These are phyloP conservation scores for Semicossyphus pulcher DNA, from an alignment of 2,113 vertebrate genomes.

Conservation along the genomic window DNA sequence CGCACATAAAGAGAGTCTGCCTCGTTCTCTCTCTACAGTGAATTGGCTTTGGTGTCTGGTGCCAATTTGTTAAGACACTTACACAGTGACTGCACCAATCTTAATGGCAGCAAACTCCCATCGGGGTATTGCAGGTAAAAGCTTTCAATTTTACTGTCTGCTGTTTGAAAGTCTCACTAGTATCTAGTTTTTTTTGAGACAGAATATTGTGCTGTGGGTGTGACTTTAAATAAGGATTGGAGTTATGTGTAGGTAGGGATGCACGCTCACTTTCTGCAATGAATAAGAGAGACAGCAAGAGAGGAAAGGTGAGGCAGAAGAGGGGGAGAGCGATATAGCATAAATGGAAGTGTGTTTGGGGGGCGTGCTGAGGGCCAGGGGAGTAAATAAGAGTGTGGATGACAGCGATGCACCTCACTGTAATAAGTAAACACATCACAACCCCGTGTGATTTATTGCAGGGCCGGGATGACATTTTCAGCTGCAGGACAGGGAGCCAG, in stretches of 20 bases:
- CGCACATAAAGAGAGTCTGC: conserved; percentile 2
- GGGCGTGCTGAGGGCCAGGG: conserved; percentile 41
- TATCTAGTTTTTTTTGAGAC: background rate
- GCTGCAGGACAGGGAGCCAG: conserved; percentile 59
- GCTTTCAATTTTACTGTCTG: conserved; percentile 1
- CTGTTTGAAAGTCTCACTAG: conserved; percentile 1
- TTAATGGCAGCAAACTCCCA: conserved; percentile 8
- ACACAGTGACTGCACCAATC: conserved; percentile 17
- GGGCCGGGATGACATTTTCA: conserved; percentile 79
- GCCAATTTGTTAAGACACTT: conserved; percentile 41
- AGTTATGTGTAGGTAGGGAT: conserved; percentile 6
- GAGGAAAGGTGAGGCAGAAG: conserved; percentile 21
- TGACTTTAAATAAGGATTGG: conserved; percentile 3
- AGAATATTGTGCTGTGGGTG: background rate
- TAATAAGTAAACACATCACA: conserved; percentile 84
- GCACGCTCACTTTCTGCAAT: background rate
- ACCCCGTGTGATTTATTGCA: conserved; percentile 82
- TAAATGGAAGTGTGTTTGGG: conserved; percentile 33
- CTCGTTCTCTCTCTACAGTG: conserved; percentile 22
- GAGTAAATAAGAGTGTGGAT: conserved; percentile 73
- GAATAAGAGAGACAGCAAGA: conserved; percentile 1
- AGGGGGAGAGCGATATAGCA: conserved; percentile 8
- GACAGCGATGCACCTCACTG: conserved; percentile 75
- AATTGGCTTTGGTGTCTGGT: conserved; percentile 40
- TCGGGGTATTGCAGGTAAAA: conserved; percentile 5